Percentiles rank a stretch among this genome's conserved stretches.
Evolutionary conservation across 1,140 invertebrate genomes (phyloP).

Genomic region (Apis dorsata): DNA sequence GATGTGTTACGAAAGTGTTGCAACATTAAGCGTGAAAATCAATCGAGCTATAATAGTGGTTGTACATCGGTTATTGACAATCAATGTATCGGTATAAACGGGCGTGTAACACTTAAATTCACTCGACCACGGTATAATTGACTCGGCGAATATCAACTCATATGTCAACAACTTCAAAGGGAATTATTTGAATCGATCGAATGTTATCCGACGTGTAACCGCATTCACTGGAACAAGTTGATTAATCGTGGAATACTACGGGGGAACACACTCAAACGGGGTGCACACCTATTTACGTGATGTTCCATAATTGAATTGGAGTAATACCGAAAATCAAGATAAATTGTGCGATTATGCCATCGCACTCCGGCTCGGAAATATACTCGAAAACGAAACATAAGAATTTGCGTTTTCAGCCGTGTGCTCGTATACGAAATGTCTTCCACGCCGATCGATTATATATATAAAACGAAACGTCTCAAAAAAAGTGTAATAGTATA

Average conservation of each 20-base stretch:
- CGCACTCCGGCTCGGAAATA: too few relatives aligned
- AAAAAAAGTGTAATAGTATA: too few relatives aligned
- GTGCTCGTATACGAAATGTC: too few relatives aligned
- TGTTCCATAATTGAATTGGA: constrained; percentile 22
- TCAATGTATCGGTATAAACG: background rate
- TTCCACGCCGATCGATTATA: too few relatives aligned
- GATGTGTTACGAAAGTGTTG: too few relatives aligned
- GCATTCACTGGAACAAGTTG: background rate
- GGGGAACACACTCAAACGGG: background rate
- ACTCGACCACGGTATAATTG: background rate
- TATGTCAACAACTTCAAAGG: constrained; percentile 21
- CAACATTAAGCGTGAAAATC: background rate
- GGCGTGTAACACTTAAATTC: constrained; percentile 2
- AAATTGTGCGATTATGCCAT: background rate
- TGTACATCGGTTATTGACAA: background rate
- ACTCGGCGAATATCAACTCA: background rate
- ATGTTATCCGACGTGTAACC: constrained; percentile 11
- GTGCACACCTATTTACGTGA: background rate
- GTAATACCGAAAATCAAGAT: constrained; percentile 4
- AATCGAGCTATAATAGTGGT: too few relatives aligned
- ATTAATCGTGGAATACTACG: constrained; percentile 7
- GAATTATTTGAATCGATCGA: constrained; percentile 24
- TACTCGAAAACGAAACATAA: background rate
- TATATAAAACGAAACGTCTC: too few relatives aligned
- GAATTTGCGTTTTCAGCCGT: background rate